Conservation (phyloP, 2,797 vertebrate genomes). For the Sebastolobus alascanus region DNA sequence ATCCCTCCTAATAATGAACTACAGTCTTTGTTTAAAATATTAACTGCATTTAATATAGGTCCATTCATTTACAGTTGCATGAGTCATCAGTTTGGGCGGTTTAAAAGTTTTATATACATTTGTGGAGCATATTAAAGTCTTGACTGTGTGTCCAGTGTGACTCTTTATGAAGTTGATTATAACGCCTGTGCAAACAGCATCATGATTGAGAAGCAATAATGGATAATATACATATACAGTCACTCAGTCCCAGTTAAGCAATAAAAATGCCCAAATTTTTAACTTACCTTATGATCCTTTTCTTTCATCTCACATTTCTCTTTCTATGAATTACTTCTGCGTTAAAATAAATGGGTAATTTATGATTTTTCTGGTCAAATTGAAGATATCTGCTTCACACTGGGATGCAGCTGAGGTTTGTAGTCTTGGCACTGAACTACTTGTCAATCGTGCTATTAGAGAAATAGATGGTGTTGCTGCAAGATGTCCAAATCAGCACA, state of each 20-base stretch:
- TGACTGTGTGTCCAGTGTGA: conserved; percentile 20
- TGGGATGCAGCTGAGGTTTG: conserved; percentile 9
- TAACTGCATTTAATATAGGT: conserved; percentile 4
- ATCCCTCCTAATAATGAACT: background rate
- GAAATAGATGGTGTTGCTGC: conserved; percentile 5
- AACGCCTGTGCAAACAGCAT: conserved; percentile 40
- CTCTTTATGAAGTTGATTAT: conserved; percentile 44
- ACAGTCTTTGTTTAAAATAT: conserved; percentile 27
- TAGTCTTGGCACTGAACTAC: conserved; percentile 15
- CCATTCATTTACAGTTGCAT: conserved; percentile 11
- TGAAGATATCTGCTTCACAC: background rate
- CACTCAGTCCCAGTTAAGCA: conserved; percentile 7
- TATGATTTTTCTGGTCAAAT: conserved; percentile 5
- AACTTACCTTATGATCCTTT: conserved; percentile 3
- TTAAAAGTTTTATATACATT: conserved; percentile 34
- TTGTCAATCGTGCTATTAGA: conserved; percentile 12
- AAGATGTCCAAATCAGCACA: conserved; percentile 10
- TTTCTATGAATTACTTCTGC: background rate
- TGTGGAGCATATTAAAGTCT: conserved; percentile 42
- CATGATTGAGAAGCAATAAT: conserved; percentile 28
- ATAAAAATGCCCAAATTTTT: conserved; percentile 19
- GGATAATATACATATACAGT: conserved; percentile 7
- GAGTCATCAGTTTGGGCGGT: conserved; percentile 21
- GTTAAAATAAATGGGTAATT: background rate
- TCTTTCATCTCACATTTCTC: background rate